phyloP scores from a whole-genome alignment of 2,797 vertebrate genomes.

The Hipposideros larvatus region DNA sequence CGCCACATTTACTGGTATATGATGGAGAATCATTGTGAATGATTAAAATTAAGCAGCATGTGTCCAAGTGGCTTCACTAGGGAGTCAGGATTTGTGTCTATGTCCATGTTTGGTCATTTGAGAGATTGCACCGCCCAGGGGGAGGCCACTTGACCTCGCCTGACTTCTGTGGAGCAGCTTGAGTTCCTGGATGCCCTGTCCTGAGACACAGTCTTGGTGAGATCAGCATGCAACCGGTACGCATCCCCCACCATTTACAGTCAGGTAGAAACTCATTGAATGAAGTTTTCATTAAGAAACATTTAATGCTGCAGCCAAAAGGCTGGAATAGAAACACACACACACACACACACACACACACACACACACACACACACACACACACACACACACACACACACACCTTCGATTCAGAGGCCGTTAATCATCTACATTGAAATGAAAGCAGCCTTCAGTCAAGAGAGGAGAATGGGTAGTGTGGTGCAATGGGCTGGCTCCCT shows the following conservation, averaged over 20 bases:
- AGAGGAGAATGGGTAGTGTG: background rate
- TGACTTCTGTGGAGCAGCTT: background rate
- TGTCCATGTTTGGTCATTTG: background rate
- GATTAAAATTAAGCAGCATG: slow-evolving; percentile 47
- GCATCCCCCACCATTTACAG: background rate
- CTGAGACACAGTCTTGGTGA: background rate
- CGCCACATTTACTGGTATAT: background rate
- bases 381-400: background rate
- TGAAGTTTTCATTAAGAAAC: background rate
- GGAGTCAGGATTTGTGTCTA: background rate
- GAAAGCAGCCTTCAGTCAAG: background rate
- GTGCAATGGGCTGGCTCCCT: background rate
- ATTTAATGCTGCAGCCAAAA: background rate
- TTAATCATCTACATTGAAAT: background rate
- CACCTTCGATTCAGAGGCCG: background rate
- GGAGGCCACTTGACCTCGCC: background rate
- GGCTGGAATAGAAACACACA: no score
- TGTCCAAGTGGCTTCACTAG: background rate
- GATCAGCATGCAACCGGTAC: background rate
- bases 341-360: no score
- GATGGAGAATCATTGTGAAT: background rate
- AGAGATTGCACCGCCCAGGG: background rate
- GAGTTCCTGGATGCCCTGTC: background rate
- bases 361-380: background rate
- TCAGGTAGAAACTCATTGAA: background rate